Evolutionary conservation across 2,888 invertebrate genomes (phyloP).

Genomic region (Epirrhoe alternata): DNA sequence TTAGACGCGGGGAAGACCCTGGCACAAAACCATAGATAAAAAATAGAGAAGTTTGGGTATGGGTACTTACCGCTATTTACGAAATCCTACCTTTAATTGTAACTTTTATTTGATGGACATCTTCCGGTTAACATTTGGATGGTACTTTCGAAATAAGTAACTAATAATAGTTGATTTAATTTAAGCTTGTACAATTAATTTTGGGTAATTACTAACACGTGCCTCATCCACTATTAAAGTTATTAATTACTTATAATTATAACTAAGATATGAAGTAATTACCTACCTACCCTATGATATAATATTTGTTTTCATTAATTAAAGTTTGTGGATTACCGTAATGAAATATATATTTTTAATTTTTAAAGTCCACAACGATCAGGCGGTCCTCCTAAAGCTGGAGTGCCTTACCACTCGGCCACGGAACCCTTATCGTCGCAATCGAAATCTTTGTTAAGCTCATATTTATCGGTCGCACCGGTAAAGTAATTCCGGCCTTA

Average conservation of each 20-base stretch:
- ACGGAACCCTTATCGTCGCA: no score
- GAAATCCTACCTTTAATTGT: background rate
- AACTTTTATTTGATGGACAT: constrained; percentile 36
- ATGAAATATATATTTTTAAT: no score
- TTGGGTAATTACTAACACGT: constrained; percentile 13
- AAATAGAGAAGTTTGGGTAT: background rate
- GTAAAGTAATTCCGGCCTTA: no score
- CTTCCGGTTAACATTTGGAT: constrained; percentile 32
- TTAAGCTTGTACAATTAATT: constrained; percentile 17
- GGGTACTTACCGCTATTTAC: background rate
- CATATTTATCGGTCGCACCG: no score
- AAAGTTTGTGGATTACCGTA: no score
- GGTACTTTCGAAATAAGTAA: constrained; percentile 17
- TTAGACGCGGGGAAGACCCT: no score
- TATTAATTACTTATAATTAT: background rate
- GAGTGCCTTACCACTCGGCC: no score
- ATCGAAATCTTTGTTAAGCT: no score
- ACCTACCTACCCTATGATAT: background rate
- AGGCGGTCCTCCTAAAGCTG: no score
- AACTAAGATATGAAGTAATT: background rate
- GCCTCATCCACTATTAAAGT: background rate
- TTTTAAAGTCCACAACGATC: no score
- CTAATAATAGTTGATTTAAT: constrained; percentile 30
- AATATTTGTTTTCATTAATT: background rate
- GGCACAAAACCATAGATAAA: no score